phyloP scores from a whole-genome alignment of 2,888 invertebrate species.

The Polydrusus pterygomalis region DNA sequence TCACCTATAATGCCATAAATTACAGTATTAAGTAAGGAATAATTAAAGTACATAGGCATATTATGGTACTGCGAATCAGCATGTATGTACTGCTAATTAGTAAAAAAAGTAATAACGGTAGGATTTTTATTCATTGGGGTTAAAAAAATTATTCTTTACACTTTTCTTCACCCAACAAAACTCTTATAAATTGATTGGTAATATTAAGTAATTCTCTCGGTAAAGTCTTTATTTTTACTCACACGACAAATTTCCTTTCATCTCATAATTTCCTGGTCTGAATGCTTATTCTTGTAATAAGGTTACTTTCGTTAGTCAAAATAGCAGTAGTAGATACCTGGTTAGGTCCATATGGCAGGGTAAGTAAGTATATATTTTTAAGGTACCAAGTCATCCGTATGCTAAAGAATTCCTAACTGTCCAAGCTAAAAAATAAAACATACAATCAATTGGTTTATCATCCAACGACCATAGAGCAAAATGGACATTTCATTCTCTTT shows the following conservation, averaged over 20 bases:
- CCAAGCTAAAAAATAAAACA: slow-evolving; percentile 72
- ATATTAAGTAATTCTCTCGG: no score
- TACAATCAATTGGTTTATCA: no score
- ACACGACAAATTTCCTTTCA: neutral
- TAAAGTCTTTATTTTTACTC: neutral
- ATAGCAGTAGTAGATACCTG: slow-evolving; percentile 1
- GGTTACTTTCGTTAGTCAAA: neutral
- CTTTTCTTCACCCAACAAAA: no score
- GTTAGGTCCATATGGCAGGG: slow-evolving; percentile 34
- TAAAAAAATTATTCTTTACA: no score
- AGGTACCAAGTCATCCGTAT: slow-evolving; percentile 44
- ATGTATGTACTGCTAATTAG: no score
- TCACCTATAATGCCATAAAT: slow-evolving; percentile 4
- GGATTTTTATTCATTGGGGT: no score
- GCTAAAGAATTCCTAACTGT: slow-evolving; percentile 74
- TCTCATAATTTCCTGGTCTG: neutral
- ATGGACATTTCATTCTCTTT: no score
- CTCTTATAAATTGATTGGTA: no score
- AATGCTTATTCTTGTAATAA: neutral
- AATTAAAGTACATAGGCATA: slow-evolving; percentile 3
- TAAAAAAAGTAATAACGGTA: no score
- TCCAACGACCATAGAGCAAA: no score
- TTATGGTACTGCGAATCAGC: neutral
- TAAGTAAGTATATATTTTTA: slow-evolving; percentile 16
- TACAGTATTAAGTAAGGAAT: no score